Evolutionary conservation across 2,113 vertebrate genomes (phyloP).

Genomic region (Monarcha castaneiventris): DNA sequence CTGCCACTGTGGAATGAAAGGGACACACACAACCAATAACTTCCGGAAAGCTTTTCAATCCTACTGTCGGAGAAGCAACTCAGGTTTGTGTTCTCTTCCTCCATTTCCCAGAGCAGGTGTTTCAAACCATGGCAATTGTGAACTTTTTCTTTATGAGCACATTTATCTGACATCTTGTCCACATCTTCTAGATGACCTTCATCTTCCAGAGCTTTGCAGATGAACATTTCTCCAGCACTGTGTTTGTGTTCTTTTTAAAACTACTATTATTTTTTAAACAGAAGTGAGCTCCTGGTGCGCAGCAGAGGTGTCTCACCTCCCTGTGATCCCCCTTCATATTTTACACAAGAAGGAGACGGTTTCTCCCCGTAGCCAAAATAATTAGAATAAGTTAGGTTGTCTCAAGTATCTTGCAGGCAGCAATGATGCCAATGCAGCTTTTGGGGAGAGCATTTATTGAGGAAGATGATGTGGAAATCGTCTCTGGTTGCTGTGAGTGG

Average conservation of each 20-base stretch:
- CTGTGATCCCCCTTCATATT: neutral
- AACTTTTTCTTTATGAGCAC: neutral
- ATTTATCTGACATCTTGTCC: neutral
- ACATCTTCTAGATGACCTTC: neutral
- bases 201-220: neutral
- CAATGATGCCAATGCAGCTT: fast-evolving
- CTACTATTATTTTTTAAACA: neutral
- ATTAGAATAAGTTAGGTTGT: neutral
- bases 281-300: neutral
- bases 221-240: neutral
- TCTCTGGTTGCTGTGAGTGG: neutral
- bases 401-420: neutral
- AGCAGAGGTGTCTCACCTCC: neutral
- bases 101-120: neutral
- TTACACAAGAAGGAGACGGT: neutral
- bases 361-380: neutral
- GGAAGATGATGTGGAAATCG: neutral
- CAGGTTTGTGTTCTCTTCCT: neutral
- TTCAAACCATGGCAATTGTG: neutral
- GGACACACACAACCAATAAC: too few species aligned
- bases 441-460: neutral
- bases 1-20: neutral
- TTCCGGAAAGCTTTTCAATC: neutral
- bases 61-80: fast-evolving
- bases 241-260: neutral